Evolutionary conservation across 1,140 invertebrate genomes (phyloP).

Genomic region (Plutomurus gul): DNA sequence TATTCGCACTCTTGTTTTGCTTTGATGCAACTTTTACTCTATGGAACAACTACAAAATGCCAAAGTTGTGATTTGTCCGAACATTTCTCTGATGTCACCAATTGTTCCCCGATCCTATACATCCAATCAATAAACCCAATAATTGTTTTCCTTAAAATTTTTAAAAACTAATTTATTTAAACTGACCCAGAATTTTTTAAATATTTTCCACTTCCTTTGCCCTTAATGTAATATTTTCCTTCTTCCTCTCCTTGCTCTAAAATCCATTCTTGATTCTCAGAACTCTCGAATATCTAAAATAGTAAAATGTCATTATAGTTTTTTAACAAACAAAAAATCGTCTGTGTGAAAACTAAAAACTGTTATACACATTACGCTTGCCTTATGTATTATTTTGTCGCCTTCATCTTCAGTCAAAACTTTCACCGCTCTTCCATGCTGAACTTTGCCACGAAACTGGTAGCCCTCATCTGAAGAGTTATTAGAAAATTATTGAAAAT

Average conservation of each 20-base stretch:
- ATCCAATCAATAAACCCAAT: neutral
- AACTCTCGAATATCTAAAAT: slow-evolving; percentile 3
- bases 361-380: neutral
- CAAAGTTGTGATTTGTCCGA: slow-evolving; percentile 1
- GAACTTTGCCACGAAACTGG: slow-evolving; percentile 7
- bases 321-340: neutral
- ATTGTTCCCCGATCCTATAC: neutral
- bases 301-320: neutral
- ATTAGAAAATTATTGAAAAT: neutral
- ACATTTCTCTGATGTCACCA: neutral
- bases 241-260: neutral
- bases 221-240: neutral
- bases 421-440: neutral
- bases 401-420: neutral
- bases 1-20: too few relatives aligned
- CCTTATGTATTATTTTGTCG: neutral
- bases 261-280: slow-evolving; percentile 22
- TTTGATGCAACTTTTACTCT: too few relatives aligned
- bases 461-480: slow-evolving; percentile 2
- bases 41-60: neutral
- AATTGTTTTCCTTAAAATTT: neutral
- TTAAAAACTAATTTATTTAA: neutral
- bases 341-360: neutral
- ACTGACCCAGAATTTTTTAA: slow-evolving; percentile 10
- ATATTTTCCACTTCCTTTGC: slow-evolving; percentile 1